Conservation (phyloP, 53 echinoderm and acorn worm species). For the Stichopus horrens region DNA sequence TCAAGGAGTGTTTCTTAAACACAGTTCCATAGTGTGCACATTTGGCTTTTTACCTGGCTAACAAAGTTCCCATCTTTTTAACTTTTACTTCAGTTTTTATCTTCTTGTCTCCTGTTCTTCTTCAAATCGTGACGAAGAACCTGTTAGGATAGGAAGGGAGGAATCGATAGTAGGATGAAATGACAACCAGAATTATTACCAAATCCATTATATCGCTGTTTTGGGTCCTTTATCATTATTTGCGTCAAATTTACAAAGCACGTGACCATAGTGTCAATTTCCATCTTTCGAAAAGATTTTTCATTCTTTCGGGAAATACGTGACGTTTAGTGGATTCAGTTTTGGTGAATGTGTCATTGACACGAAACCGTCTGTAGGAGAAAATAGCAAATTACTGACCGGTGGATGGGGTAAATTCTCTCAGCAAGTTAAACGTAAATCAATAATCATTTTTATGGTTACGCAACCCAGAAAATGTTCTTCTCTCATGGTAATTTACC, state of each 20-base stretch:
- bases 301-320: not conserved
- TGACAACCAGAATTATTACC: slow-evolving; percentile 19
- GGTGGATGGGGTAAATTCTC: not conserved
- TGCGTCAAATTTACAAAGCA: not conserved
- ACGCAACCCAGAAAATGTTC: too few species aligned
- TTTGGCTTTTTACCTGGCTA: too few species aligned
- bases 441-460: too few species aligned
- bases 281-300: not conserved
- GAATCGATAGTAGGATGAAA: slow-evolving; percentile 30
- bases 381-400: not conserved
- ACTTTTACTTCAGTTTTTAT: too few species aligned
- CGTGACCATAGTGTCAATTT: not conserved
- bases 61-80: too few species aligned
- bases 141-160: slow-evolving; percentile 4
- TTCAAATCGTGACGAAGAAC: slow-evolving; percentile 15
- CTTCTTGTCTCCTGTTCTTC: not conserved
- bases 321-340: not conserved
- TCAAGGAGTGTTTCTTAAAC: too few species aligned
- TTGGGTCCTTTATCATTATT: not conserved
- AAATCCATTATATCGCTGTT: not conserved
- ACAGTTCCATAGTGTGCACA: too few species aligned
- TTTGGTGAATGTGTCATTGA: not conserved
- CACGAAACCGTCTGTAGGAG: not conserved
- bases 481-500: too few species aligned
- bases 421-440: too few species aligned